Evolutionary conservation across 2,888 invertebrate species (phyloP).

Genomic region (Aleiodes testaceus): DNA sequence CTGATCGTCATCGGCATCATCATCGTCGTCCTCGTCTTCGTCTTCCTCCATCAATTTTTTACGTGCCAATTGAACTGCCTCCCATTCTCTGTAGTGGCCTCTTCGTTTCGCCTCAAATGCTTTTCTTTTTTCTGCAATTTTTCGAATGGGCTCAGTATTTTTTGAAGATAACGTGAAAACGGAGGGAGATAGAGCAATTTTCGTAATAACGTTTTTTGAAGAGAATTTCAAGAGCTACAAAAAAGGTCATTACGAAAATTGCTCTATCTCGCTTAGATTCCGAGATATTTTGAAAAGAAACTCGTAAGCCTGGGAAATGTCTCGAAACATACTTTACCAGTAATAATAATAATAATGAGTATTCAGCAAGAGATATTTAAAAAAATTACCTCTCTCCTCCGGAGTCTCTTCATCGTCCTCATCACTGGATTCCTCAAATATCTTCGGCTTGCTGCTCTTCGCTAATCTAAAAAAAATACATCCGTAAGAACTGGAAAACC

Average conservation of each 20-base stretch:
- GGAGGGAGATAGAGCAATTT: too few relatives aligned
- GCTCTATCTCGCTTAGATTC: too few relatives aligned
- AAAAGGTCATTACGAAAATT: too few relatives aligned
- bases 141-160: constrained; percentile 18
- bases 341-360: too few relatives aligned
- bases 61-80: constrained; percentile 93
- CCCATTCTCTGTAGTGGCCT: constrained; percentile 98
- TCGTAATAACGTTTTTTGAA: too few relatives aligned
- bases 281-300: too few relatives aligned
- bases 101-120: constrained; percentile 95
- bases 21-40: constrained; percentile 84
- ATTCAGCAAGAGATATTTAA: neutral
- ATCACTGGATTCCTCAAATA: constrained; percentile 69
- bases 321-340: too few relatives aligned
- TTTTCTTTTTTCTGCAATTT: constrained; percentile 78
- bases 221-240: too few relatives aligned
- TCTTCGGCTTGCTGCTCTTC: constrained; percentile 73
- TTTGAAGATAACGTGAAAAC: neutral
- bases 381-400: constrained; percentile 72
- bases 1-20: constrained; percentile 58
- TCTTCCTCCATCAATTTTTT: constrained; percentile 93
- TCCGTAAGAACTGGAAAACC: constrained; percentile 16
- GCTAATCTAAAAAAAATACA: constrained; percentile 63
- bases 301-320: too few relatives aligned
- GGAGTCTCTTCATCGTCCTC: constrained; percentile 73